Evolutionary conservation across 2,113 vertebrate genomes (phyloP).

Genomic region (Smithornis capensis): DNA sequence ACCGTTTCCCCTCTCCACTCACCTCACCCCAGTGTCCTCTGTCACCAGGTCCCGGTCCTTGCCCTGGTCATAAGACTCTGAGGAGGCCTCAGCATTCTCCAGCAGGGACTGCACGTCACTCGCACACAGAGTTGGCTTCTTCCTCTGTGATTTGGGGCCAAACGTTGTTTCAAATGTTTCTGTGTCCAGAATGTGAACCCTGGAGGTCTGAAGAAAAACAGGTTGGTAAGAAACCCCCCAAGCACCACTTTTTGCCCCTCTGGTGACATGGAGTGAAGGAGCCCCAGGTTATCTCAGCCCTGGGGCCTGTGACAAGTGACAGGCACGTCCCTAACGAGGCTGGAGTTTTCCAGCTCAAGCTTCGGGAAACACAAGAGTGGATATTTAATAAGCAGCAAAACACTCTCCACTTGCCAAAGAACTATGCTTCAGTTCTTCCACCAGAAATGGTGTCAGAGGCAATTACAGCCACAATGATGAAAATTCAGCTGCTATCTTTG

Average conservation of each 20-base stretch:
- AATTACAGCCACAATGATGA: conserved; percentile 37
- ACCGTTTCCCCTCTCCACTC: background rate
- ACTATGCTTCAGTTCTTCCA: conserved; percentile 44
- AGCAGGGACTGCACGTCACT: conserved; percentile 87
- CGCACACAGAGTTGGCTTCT: conserved; percentile 84
- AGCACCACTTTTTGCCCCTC: background rate
- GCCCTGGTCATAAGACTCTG: conserved; percentile 76
- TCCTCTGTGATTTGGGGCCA: conserved; percentile 93
- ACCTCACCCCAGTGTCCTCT: conserved; percentile 93
- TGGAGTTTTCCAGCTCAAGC: conserved; percentile 23
- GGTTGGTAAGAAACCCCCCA: background rate
- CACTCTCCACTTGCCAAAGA: conserved; percentile 23
- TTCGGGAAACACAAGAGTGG: conserved; percentile 28
- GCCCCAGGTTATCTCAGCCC: background rate
- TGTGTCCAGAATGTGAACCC: conserved; percentile 96
- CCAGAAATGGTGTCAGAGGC: conserved; percentile 45
- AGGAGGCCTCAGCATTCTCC: conserved; percentile 81
- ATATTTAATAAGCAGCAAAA: conserved; percentile 47
- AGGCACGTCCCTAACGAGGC: background rate
- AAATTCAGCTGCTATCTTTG: conserved; percentile 67
- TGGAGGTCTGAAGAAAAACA: conserved; percentile 81
- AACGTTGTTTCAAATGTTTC: conserved; percentile 95
- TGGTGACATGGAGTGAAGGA: background rate
- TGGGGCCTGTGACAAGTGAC: background rate
- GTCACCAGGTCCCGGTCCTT: conserved; percentile 89